Evolutionary conservation across 2,113 vertebrate species (phyloP), one percentile per base, ranked within the genome.

Genomic region (Forbesichthys agassizii): DNA sequence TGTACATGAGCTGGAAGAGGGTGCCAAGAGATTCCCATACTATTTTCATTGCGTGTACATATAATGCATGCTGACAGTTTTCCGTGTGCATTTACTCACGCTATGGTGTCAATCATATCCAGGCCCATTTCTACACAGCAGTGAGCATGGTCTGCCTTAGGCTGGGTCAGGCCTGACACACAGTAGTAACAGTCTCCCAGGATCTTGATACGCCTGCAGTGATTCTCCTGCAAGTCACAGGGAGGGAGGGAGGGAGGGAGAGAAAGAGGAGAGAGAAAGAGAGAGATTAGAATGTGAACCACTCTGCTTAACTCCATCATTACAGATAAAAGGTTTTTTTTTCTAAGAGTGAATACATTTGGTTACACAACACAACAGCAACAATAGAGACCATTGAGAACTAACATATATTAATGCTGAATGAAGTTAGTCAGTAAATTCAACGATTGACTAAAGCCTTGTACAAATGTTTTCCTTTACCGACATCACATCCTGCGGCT

Each of bases 141-240:
- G 88, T 93, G 97, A 56, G 97, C 97, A 5, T 99, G 98, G 88
- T 98, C 97, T 0, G 97, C 91, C 91, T 99, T 99, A 72, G 98
- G 98, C 78, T 99, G 97, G 11, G 97, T 99, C 86, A 99, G 78
- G 68, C 98, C 97, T 0, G 96, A 98, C 77, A 99, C 97, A 9
- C 96, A 99, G 88, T 99, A 99, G 88, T 99, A 99, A 90, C 98
- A 99, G 84, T 99, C 98, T 1, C 98, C 98, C 20, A 99, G 91
- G 85, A 99, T 99, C 92, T 99, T 99, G 80, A 99, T 99, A 69
- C 96, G 93, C 71, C 97, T 94, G 88, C 98, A 99, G 87, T 99
- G 98, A 58, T 93, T 93, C 82, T 93, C 93, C 93, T 93, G 71
- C 61, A 14, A 55, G 57, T 75, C 42, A 75, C 7, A 81, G 64